These are phyloP conservation scores for Sarcophaga subvicina DNA, from an alignment of 2,888 invertebrate genomes.

Conservation along the genomic window DNA sequence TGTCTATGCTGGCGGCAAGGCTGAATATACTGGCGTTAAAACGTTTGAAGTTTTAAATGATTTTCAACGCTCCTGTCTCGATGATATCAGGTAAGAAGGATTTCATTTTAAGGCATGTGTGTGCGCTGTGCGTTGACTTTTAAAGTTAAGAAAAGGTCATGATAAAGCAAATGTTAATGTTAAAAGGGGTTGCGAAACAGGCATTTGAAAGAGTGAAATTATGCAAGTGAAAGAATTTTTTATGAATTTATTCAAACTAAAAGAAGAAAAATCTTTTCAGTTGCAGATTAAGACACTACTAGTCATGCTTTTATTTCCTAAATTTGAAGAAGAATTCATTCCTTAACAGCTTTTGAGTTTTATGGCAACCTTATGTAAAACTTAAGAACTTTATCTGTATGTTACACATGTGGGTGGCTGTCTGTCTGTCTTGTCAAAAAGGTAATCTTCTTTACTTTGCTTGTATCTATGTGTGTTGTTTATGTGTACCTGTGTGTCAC, in stretches of 20 bases:
- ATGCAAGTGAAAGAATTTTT: neutral
- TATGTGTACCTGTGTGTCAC: no score
- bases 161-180: neutral
- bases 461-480: neutral
- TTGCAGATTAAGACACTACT: no score
- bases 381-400: slow-evolving; percentile 21
- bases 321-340: neutral
- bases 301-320: neutral
- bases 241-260: neutral
- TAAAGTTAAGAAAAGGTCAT: neutral
- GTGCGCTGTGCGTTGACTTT: neutral
- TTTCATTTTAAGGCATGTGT: slow-evolving; percentile 3
- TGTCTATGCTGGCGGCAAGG: slow-evolving; percentile 96
- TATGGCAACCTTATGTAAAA: neutral
- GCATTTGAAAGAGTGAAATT: neutral
- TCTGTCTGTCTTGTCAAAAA: slow-evolving; percentile 1
- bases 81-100: slow-evolving; percentile 83
- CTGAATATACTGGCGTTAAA: slow-evolving; percentile 95
- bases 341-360: neutral
- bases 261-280: no score
- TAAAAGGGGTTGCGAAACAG: neutral
- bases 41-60: slow-evolving; percentile 97
- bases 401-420: slow-evolving; percentile 9
- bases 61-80: slow-evolving; percentile 92
- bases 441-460: slow-evolving; percentile 1